These are phyloP conservation scores for Silurus asotus DNA, from an alignment of 2,113 vertebrate species.

Conservation along the genomic window DNA sequence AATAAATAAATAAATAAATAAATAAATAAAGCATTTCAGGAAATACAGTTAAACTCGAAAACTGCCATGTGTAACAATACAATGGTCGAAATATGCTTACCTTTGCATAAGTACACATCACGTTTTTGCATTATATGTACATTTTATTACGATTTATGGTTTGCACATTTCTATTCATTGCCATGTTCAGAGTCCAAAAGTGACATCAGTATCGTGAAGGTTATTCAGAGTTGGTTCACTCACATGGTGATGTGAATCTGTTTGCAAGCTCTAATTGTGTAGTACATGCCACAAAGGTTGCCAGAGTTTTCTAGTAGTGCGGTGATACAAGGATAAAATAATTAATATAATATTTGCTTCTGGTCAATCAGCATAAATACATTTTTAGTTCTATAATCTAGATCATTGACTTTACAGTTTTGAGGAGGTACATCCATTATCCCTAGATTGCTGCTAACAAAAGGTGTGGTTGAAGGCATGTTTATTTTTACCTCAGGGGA, in stretches of 20 bases:
- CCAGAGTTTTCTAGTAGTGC: not conserved
- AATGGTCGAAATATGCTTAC: no score
- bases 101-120: not conserved
- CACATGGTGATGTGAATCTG: not conserved
- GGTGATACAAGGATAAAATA: not conserved
- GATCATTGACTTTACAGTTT: not conserved
- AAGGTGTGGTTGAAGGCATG: not conserved
- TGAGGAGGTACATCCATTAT: not conserved
- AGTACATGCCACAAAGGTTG: not conserved
- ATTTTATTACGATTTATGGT: not conserved
- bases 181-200: not conserved
- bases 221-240: not conserved
- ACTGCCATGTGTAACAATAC: no score
- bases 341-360: not conserved
- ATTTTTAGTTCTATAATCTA: not conserved
- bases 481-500: not conserved
- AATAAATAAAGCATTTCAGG: no score
- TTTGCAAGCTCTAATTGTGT: no score
- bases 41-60: no score
- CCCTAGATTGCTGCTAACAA: not conserved
- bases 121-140: not conserved
- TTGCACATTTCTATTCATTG: not conserved
- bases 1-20: not conserved
- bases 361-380: not conserved
- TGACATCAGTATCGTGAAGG: not conserved